These are phyloP conservation scores for Drosophila suboccidentalis DNA, from an alignment of 2,888 invertebrate genomes.

Conservation along the genomic window DNA sequence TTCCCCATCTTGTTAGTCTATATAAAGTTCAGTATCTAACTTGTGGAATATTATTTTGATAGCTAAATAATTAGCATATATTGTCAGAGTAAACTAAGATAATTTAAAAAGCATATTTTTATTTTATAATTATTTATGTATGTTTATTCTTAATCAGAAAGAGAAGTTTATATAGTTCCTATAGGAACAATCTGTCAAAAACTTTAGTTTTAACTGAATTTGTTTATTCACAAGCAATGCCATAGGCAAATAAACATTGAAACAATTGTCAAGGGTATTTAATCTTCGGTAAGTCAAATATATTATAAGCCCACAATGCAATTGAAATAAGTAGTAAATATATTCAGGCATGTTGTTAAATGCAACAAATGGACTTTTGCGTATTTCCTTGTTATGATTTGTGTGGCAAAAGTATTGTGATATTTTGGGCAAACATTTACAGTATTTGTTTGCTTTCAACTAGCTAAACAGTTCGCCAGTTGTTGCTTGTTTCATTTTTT, in stretches of 20 bases:
- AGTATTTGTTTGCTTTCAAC: neutral
- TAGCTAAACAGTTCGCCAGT: neutral
- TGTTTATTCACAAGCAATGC: no score
- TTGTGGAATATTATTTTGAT: neutral
- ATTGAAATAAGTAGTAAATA: neutral
- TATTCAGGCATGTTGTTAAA: neutral
- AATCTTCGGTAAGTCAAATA: neutral
- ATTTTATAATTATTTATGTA: neutral
- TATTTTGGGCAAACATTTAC: neutral
- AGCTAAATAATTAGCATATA: no score
- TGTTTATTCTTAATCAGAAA: no score
- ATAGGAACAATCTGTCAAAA: neutral
- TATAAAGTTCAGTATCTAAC: neutral
- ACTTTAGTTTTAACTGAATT: neutral
- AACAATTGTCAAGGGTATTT: neutral
- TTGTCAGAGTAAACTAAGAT: neutral
- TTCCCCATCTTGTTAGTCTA: neutral
- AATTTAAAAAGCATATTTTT: neutral
- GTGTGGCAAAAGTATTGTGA: neutral
- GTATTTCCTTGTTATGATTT: conserved; percentile 1
- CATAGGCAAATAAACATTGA: neutral
- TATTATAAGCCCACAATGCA: neutral
- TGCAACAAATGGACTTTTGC: neutral
- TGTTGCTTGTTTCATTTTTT: conserved; percentile 18
- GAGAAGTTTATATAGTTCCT: neutral